A percentile compares a stretch with the other conserved stretches of the same genome.
Conservation (phyloP, 2,888 invertebrate genomes). For the Cistogaster globosa region DNA sequence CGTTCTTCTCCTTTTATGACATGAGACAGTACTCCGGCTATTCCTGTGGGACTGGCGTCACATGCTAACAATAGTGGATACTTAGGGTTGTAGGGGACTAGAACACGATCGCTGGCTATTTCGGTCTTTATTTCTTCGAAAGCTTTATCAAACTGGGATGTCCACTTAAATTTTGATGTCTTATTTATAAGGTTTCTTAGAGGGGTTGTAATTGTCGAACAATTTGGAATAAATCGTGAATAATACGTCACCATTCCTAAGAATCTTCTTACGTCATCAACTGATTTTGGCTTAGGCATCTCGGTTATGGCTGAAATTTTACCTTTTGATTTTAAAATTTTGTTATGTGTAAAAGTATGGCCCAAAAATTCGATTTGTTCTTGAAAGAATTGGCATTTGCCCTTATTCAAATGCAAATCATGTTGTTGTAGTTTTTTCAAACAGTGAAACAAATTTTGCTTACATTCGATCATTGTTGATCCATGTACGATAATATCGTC, state of each 20-base stretch:
- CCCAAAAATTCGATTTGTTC: neutral
- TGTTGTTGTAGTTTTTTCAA: neutral
- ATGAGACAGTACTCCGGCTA: slow-evolving; percentile 66
- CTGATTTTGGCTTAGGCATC: neutral
- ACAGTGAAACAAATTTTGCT: neutral
- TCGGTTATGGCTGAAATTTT: neutral
- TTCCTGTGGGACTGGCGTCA: slow-evolving; percentile 63
- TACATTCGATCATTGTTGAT: neutral
- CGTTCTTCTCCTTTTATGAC: slow-evolving; percentile 48
- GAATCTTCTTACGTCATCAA: neutral
- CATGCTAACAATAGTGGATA: slow-evolving; percentile 30
- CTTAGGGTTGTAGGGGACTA: slow-evolving; percentile 52
- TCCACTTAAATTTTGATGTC: neutral
- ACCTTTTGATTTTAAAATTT: no score
- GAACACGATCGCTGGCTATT: no score
- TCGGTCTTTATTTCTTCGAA: neutral
- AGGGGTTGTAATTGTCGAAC: neutral
- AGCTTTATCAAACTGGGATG: neutral
- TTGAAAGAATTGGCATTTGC: neutral
- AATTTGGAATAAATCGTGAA: neutral
- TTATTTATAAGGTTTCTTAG: neutral
- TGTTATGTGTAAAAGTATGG: neutral
- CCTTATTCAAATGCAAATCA: neutral
- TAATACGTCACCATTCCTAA: neutral
- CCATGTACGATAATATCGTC: neutral